phyloP scores from a whole-genome alignment of 2,797 vertebrate genomes.

The Adelosebastes latens region DNA sequence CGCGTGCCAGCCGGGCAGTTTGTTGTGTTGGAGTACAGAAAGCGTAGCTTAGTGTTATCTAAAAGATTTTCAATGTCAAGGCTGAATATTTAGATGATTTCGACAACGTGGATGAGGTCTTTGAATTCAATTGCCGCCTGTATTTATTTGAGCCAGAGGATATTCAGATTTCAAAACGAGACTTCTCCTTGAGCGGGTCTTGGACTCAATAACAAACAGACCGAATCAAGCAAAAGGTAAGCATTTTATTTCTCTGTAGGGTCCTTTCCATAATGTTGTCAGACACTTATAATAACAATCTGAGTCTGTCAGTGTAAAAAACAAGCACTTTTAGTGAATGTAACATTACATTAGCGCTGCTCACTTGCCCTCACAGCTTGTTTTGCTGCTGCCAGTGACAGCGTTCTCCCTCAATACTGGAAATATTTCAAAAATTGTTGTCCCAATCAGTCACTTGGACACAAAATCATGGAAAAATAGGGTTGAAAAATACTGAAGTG shows the following conservation, averaged over 20 bases:
- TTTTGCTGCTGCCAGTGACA: not conserved
- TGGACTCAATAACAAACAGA: not conserved
- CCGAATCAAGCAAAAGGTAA: not conserved
- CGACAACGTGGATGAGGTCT: not conserved
- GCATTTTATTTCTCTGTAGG: not conserved
- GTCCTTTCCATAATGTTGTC: no score
- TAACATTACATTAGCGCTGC: not conserved
- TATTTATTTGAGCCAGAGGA: not conserved
- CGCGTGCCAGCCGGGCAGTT: no score
- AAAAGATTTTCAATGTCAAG: not conserved
- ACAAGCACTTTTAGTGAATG: not conserved
- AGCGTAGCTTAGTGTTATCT: not conserved
- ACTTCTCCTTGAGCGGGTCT: not conserved
- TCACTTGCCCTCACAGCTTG: not conserved
- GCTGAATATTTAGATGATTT: not conserved
- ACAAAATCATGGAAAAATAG: no score
- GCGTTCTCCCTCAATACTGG: no score
- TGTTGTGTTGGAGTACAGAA: not conserved
- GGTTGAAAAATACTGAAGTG: no score
- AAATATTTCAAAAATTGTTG: rapidly evolving
- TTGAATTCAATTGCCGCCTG: rapidly evolving
- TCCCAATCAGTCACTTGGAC: no score
- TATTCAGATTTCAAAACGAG: not conserved
- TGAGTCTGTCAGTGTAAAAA: not conserved
- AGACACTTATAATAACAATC: no score